Conservation (phyloP, 2,888 invertebrate species). For the Plebejus argus region DNA sequence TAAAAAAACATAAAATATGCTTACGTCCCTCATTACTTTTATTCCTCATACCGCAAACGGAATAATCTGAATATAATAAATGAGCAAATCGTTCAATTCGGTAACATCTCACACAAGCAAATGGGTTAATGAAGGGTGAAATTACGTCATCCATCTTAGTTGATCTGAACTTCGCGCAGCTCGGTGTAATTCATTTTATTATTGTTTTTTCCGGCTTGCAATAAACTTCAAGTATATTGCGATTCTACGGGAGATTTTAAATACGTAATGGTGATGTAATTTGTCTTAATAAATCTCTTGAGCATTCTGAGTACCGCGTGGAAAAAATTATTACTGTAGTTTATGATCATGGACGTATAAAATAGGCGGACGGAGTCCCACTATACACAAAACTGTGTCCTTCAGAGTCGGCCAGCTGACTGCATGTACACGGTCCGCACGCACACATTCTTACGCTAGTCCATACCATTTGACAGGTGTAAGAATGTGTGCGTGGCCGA, state of each 20-base stretch:
- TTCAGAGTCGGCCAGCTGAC: no score
- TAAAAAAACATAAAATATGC: no score
- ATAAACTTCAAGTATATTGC: slow-evolving; percentile 38
- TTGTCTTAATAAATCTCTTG: slow-evolving; percentile 2
- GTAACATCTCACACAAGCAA: slow-evolving; percentile 54
- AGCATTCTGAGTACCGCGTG: background rate
- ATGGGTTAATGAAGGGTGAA: slow-evolving; percentile 76
- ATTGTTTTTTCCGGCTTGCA: slow-evolving; percentile 53
- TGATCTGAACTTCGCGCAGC: slow-evolving; percentile 61
- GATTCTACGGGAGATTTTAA: slow-evolving; percentile 38
- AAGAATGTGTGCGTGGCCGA: no score
- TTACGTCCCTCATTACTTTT: no score
- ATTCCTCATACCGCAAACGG: no score
- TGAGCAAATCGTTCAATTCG: slow-evolving; percentile 60
- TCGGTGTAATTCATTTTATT: slow-evolving; percentile 69
- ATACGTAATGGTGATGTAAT: slow-evolving; percentile 23
- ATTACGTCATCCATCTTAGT: slow-evolving; percentile 75
- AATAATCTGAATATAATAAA: slow-evolving; percentile 44
- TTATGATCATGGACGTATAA: no score
- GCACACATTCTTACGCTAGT: no score
- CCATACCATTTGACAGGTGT: no score
- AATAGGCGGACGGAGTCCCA: no score
- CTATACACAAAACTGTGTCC: no score
- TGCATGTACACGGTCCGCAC: no score
- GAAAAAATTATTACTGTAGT: background rate